Percentiles rank a stretch among this genome's conserved stretches.
These are phyloP conservation scores for Drosophila sucinea DNA, from an alignment of 1,140 invertebrate species.

Conservation along the genomic window DNA sequence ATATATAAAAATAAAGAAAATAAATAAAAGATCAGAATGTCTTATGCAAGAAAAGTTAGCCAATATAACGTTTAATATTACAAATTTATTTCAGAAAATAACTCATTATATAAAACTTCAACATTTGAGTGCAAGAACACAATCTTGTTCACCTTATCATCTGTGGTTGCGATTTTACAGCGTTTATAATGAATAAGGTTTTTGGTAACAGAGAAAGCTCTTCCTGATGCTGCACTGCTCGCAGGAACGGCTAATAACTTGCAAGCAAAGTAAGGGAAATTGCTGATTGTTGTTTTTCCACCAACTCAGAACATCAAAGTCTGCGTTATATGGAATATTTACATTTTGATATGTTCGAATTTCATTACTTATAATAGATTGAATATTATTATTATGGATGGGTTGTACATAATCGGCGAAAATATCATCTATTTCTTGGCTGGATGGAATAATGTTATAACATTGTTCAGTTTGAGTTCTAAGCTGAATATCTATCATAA, in stretches of 20 bases:
- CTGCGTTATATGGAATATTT: not conserved
- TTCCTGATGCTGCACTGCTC: constrained; percentile 4
- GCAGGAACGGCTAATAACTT: constrained; percentile 9
- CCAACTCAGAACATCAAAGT: constrained; percentile 19
- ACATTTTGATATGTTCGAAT: constrained; percentile 16
- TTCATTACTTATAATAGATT: not conserved
- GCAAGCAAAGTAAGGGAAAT: constrained; percentile 6
- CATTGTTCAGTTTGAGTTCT: constrained; percentile 13
- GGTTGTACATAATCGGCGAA: constrained; percentile 19
- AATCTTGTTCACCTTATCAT: constrained; percentile 9
- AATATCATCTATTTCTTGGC: constrained; percentile 19
- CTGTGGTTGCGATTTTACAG: constrained; percentile 7
- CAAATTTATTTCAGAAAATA: constrained; percentile 2
- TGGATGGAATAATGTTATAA: constrained; percentile 10
- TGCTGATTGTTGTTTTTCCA: constrained; percentile 10
- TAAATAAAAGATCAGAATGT: not conserved
- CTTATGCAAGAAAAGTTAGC: no score
- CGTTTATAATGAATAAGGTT: constrained; percentile 8
- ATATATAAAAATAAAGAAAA: not conserved
- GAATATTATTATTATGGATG: constrained; percentile 2
- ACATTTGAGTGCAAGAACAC: constrained; percentile 12
- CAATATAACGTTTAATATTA: not conserved
- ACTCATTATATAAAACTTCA: constrained; percentile 4
- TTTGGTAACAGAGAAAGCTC: constrained; percentile 3
- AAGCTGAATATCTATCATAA: constrained; percentile 5